These are phyloP conservation scores for Macquaria ambigua DNA, from an alignment of 2,113 vertebrate genomes.

Conservation along the genomic window DNA sequence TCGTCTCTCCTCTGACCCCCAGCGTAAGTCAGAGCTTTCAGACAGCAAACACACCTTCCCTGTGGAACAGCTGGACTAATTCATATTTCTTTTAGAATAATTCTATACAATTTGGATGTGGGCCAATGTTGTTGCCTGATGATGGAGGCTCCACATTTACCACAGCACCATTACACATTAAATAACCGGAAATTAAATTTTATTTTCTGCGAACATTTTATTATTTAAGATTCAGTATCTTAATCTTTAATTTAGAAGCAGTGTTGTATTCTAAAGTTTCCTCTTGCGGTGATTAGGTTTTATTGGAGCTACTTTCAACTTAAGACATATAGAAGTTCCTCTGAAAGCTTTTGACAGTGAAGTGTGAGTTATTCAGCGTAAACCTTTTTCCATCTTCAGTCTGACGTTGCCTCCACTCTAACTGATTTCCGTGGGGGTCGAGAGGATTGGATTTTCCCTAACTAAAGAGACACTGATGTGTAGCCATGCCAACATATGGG, in stretches of 20 bases:
- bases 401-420: no score
- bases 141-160: not conserved
- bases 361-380: not conserved
- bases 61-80: not conserved
- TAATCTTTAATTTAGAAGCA: not conserved
- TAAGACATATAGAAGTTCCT: no score
- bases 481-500: no score
- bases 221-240: not conserved
- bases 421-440: no score
- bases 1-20: constrained; percentile 60
- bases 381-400: no score
- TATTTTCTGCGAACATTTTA: not conserved
- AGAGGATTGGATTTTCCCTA: no score
- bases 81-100: not conserved
- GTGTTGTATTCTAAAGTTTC: not conserved
- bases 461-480: no score
- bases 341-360: not conserved
- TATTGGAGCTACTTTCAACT: no score
- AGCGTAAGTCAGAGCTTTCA: constrained; percentile 15
- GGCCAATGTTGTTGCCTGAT: not conserved
- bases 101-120: not conserved
- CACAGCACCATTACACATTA: not conserved
- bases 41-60: constrained; percentile 7
- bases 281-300: not conserved
- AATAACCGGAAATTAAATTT: not conserved